Base-by-base conservation (phyloP, 2,797 vertebrate genomes). In the Etheostoma perlongum region DNA sequence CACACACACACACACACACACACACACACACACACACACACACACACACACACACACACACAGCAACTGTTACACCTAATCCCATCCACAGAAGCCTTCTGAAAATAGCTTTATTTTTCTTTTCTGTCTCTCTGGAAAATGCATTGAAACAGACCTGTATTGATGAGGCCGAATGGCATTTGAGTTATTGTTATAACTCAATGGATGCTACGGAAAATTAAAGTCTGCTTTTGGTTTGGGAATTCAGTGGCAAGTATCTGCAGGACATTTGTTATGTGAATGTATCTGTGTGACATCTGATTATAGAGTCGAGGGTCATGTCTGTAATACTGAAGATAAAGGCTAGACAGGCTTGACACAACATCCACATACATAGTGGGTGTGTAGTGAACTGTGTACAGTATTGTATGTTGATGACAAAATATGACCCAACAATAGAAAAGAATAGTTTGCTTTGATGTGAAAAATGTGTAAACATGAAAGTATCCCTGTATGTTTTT, bases 1-100 rank as follows among this genome's bases (percentile, higher is more conserved):
- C n/a, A n/a, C n/a, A n/a, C 87, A 81, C 79, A 88, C 79, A n/a
- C 87, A 81, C 79, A 88, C 79, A 86, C 86, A 93, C 89, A 25
- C 25, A 25, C 25, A 2, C 25, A 25, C 2, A 2, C 2, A 2
- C 25, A 2, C 25, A 25, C 25, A 25, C 25, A n/a, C 87, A 81
- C 79, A 88, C 79, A 86, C 86, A 93, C 87, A 81, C 79, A 88
- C 79, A 86, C 86, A 93, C 89, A n/a, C n/a, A n/a, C n/a, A n/a
- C 88, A 77, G 81, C 87, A 90, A 92, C 88, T 92, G 91, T 86
- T 94, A 79, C 69, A 85, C 79, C 92, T 87, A 84, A 91, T 82
- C 85, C 84, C 78, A 79, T 85, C 89, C 79, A 82, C 71, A 74
- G 82, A 79, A 78, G 74, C 67, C 81, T 72, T 60, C 91, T 89